Percentiles rank a stretch among this genome's conserved stretches.
These are phyloP conservation scores for Neosilurus hyrtlii DNA, from an alignment of 2,797 vertebrate genomes.

Conservation along the genomic window DNA sequence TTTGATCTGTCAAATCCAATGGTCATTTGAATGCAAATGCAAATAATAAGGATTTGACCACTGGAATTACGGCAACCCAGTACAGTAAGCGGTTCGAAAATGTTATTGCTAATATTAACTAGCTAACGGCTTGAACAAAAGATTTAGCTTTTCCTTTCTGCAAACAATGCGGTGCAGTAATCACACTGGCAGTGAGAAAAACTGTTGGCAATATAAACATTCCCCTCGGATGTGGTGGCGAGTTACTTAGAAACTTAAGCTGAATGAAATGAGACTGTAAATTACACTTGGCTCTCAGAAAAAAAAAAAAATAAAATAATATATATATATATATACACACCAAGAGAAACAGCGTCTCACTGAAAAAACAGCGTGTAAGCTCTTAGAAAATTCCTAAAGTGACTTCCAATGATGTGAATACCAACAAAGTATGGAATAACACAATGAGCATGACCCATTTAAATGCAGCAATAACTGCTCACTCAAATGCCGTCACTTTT, in stretches of 20 bases:
- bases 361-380: background rate
- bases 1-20: too few species aligned
- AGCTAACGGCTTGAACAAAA: background rate
- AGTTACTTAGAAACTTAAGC: background rate
- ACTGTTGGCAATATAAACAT: background rate
- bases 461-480: background rate
- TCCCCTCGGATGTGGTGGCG: background rate
- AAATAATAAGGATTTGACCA: too few species aligned
- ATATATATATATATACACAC: too few species aligned
- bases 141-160: background rate
- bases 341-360: background rate
- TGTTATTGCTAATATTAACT: background rate
- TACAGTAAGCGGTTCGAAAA: background rate
- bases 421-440: background rate
- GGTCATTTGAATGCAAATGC: too few species aligned
- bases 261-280: background rate
- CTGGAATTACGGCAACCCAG: too few species aligned
- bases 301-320: too few species aligned
- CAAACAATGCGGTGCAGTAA: background rate
- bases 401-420: background rate
- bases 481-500: slow-evolving; percentile 49
- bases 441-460: background rate
- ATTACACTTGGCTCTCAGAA: background rate
- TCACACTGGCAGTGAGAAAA: background rate
- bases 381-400: background rate